Conservation (phyloP, 2,888 invertebrate genomes). For the Hemithea aestivaria region DNA sequence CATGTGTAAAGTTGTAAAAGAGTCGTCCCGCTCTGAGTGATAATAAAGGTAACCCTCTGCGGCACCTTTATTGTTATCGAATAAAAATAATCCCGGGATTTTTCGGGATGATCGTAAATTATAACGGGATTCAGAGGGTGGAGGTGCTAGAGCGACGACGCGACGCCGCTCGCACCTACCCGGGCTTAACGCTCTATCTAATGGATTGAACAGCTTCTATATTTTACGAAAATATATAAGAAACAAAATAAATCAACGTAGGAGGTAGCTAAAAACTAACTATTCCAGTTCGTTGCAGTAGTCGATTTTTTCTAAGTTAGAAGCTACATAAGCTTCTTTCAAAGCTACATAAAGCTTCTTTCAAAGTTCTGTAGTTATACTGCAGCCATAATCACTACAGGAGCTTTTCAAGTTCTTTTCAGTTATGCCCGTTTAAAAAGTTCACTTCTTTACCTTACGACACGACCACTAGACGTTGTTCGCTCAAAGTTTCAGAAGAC, state of each 20-base stretch:
- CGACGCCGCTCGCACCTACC: constrained; percentile 28
- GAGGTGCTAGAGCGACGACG: constrained; percentile 36
- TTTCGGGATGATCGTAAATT: constrained; percentile 78
- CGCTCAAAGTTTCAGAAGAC: constrained; percentile 6
- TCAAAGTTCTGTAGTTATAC: too few relatives aligned
- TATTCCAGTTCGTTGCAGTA: too few relatives aligned
- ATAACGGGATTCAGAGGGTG: constrained; percentile 64
- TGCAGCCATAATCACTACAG: too few relatives aligned
- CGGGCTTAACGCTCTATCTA: constrained; percentile 11
- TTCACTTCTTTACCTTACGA: too few relatives aligned
- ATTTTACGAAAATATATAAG: not conserved
- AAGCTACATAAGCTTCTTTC: too few relatives aligned
- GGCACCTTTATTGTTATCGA: constrained; percentile 77
- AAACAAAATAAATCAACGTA: not conserved
- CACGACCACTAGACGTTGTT: too few relatives aligned
- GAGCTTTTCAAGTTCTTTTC: too few relatives aligned
- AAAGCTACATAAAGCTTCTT: too few relatives aligned
- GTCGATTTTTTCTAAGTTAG: too few relatives aligned
- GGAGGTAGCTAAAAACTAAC: too few relatives aligned
- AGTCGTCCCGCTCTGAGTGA: constrained; percentile 68
- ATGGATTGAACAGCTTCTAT: constrained; percentile 9
- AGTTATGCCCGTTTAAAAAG: too few relatives aligned
- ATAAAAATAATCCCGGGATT: constrained; percentile 78
- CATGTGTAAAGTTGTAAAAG: constrained; percentile 73
- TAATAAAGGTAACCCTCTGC: constrained; percentile 76